Base-by-base conservation (phyloP, 2,888 invertebrate genomes). In the Pediacus dermestoides region DNA sequence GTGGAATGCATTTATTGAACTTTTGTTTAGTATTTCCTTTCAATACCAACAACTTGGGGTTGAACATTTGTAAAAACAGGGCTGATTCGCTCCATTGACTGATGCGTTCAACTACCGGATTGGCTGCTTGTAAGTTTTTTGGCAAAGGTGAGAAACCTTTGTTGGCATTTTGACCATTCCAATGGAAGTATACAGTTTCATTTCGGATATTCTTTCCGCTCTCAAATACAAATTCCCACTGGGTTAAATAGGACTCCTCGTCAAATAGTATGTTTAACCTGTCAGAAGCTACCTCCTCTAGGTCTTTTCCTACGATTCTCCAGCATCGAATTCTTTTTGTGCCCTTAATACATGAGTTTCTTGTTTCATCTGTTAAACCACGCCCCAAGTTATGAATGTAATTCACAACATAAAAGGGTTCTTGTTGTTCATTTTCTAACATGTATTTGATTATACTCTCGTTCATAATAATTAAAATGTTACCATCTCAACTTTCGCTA, bases 71-170 rank as follows among this genome's bases (percentile, higher is more conserved):
- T 13, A 58, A 54, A 35, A 58, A 60, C 25, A 50, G 32, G 22
- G 54, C 45, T 15, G 57, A 53, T 41, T 60, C 60, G 34, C 55
- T 52, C 57, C 58, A 60, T 21, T 60, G 60, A 3, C 42, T 44
- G 6, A 58, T 44, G 27, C 58, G 34, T 28, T 57, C 51, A 4
- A 60, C 55, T 6, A 44, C 33, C n/a, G 53, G 43, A 34, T 37
- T 44, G 16, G 52, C 39, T 18, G 57, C 44, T 22, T 55, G 50
- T 16, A 55, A 39, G 14, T 44, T 42, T 21, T 49, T 37, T 2
- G 60, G 60, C 10, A 60, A 35, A 16, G 60, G 60, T 2, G 56
- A 53, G 34, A 31, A 39, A 22, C 56, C 53, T 50, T 56, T 58
- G 4, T 13, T 1, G 10, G 60, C 57, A 12, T 49, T 42, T 15